These are phyloP conservation scores for Malthinus flaveolus DNA, from an alignment of 2,888 invertebrate genomes.

Conservation along the genomic window DNA sequence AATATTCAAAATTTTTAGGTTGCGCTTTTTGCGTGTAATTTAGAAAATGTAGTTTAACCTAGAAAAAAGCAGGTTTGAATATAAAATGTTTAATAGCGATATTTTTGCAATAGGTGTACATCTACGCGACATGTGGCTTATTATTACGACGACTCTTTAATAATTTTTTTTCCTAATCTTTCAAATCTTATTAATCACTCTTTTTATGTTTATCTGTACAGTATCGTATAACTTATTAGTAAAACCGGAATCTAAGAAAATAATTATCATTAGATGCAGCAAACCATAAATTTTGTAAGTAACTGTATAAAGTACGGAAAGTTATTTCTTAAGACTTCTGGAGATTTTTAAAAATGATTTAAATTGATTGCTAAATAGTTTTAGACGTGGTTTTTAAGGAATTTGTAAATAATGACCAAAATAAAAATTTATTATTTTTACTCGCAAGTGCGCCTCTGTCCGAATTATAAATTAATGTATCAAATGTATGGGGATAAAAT, in stretches of 20 bases:
- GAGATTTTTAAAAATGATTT: neutral
- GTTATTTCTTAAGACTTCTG: neutral
- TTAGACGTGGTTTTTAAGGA: too few relatives aligned
- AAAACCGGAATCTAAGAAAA: constrained; percentile 5
- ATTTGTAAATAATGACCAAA: too few relatives aligned
- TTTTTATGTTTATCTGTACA: neutral
- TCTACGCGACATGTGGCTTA: constrained; percentile 9
- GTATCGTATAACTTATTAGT: constrained; percentile 6
- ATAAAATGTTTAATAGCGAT: constrained; percentile 27
- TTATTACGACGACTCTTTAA: neutral
- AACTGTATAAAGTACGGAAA: constrained; percentile 5
- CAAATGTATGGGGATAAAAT: too few relatives aligned
- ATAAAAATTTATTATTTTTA: too few relatives aligned
- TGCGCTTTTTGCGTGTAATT: constrained; percentile 40
- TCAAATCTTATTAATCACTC: constrained; percentile 3
- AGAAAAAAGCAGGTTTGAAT: constrained; percentile 40
- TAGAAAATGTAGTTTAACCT: constrained; percentile 44
- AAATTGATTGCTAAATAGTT: too few relatives aligned
- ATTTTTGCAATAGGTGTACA: constrained; percentile 23
- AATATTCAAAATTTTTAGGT: constrained; percentile 29
- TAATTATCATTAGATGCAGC: constrained; percentile 6
- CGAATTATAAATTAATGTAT: too few relatives aligned
- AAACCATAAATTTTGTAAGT: constrained; percentile 3
- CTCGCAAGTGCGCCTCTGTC: too few relatives aligned
- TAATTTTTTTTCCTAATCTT: constrained; percentile 1